Percentiles rank a stretch among this genome's conserved stretches.
Conservation (phyloP, 2,113 vertebrate species). For the Vulpes ferrilata region DNA sequence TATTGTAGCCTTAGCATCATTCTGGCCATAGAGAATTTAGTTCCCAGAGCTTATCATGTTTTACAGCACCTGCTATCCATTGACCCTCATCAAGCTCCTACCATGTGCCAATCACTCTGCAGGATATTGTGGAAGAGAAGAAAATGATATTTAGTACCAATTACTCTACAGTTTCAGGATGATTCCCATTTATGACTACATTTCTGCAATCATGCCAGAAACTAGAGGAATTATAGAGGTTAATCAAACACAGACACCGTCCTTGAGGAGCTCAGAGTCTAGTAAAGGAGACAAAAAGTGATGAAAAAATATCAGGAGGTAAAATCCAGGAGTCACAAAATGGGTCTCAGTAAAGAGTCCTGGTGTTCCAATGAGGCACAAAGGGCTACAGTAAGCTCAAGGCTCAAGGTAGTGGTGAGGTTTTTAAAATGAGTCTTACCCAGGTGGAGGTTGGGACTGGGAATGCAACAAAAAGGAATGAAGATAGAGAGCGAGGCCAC, state of each 20-base stretch:
- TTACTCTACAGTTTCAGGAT: not conserved
- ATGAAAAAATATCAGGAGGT: not conserved
- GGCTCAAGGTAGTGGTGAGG: not conserved
- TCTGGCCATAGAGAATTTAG: not conserved
- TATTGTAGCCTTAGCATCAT: not conserved
- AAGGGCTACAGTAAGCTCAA: not conserved
- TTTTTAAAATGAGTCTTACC: not conserved
- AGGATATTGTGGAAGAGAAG: not conserved
- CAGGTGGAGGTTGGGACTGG: not conserved
- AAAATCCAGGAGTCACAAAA: not conserved
- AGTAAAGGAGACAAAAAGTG: constrained; percentile 28
- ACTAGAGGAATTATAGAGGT: not conserved
- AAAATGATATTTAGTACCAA: constrained; percentile 6
- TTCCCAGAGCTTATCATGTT: not conserved
- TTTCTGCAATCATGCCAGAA: not conserved
- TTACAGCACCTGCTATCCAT: not conserved
- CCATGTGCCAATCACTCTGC: not conserved
- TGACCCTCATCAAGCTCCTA: not conserved
- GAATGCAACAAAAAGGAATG: not conserved
- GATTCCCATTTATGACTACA: not conserved
- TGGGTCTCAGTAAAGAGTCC: not conserved
- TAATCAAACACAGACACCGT: not conserved
- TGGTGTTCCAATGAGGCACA: not conserved
- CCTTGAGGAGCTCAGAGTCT: not conserved
- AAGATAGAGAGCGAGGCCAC: not conserved